These are phyloP conservation scores for Halcyon leucocephala DNA, from an alignment of 2,797 vertebrate genomes.

Conservation along the genomic window DNA sequence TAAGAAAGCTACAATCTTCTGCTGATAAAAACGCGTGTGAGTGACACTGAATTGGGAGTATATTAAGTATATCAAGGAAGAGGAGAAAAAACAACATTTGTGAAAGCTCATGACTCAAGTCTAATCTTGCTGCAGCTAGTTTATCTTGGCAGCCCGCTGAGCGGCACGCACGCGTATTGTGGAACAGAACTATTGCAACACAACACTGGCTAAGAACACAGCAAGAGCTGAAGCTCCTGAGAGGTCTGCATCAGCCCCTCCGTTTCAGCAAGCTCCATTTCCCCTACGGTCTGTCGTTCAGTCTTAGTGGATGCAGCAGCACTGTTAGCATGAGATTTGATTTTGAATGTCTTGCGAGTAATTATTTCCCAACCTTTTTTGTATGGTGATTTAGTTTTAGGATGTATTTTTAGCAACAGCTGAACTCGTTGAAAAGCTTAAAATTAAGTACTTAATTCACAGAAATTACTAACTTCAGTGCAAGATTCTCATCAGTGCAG, in stretches of 20 bases:
- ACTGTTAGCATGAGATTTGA: accelerated
- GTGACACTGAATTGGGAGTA: not conserved
- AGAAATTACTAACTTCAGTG: not conserved
- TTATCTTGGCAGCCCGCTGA: not conserved
- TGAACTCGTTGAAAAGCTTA: not conserved
- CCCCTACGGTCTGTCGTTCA: not conserved
- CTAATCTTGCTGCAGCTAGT: not conserved
- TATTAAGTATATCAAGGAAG: not conserved
- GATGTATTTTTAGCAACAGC: not conserved
- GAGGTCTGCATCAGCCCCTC: not conserved
- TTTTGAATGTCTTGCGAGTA: not conserved
- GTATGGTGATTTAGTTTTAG: not conserved
- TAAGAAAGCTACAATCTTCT: not conserved
- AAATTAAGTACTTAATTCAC: not conserved
- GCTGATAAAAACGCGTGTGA: not conserved
- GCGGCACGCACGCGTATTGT: not conserved
- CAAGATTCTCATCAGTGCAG: not conserved
- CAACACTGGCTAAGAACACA: not conserved
- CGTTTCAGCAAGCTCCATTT: not conserved
- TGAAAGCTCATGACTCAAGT: not conserved
- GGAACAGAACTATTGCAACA: not conserved
- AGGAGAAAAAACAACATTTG: not conserved
- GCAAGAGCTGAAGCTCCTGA: not conserved
- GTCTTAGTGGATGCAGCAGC: not conserved
- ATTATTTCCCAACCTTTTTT: not conserved